Base-by-base conservation (phyloP, 64 coral and sea anemone genomes). In the Porites lutea region DNA sequence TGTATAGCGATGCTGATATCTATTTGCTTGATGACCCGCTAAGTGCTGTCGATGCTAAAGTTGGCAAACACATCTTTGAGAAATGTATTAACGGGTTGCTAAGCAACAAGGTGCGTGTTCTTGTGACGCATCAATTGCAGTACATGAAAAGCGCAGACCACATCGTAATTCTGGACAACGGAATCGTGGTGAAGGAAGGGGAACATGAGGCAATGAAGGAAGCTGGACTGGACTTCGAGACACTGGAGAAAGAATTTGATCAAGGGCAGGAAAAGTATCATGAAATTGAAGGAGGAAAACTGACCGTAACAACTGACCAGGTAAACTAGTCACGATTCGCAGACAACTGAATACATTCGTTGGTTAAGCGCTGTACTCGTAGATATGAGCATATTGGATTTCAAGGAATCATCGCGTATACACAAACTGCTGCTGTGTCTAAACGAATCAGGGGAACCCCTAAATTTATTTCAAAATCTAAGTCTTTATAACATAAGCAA, bases 21-120 rank as follows among this genome's bases (percentile, higher is more conserved):
- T 97, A 97, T 51, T 78, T 97, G 19, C 68, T 97, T 8, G 95
- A 97, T 52, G 95, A 97, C 88, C 95, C 95, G 4, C 83, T 97
- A 4, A 97, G 95, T 16, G 95, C 95, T 8, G 95, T 97, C 5
- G 95, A 97, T 75, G 95, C 95, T 8, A 97, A 97, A 88, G 95
- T 97, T 72, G 95, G 95, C 9, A 97, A 97, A 59, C 95, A 97
- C 81, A 97, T 97, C 23, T 97, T 97, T 87, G 95, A 97, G 75
- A 97, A 93, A 11, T 97, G 95, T 51, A 97, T 97, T 18, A 69
- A 88, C 21, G 95, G 92, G 22, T 67, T 97, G 78, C 77, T 97
- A 13, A 77, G 88, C 12, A 83, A 91, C 49, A 97, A 97, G 54
- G 77, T 97, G 47, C 83, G 95, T 62, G 83, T 97, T 54, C 81